Evolutionary conservation across 2,797 vertebrate genomes (phyloP).

Genomic region (Odontamblyopus rebecca): DNA sequence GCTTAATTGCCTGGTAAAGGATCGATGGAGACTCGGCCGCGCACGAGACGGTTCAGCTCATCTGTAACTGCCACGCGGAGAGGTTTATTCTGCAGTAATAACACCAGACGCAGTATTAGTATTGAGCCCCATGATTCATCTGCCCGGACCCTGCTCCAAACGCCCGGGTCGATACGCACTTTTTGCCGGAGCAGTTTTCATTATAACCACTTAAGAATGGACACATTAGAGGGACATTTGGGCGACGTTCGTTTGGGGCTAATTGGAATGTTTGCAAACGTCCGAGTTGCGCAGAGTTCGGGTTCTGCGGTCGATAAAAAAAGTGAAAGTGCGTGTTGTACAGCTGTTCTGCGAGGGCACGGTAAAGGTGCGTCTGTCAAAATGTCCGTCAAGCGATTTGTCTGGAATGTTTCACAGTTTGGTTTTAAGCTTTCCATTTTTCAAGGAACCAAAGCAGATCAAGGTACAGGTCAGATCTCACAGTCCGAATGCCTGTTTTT

Average conservation of each 20-base stretch:
- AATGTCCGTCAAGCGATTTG: too few species aligned
- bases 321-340: background rate
- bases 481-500: too few species aligned
- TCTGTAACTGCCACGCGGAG: conserved; percentile 57
- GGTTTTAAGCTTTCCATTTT: too few species aligned
- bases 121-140: conserved; percentile 54
- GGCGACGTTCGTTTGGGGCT: background rate
- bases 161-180: conserved; percentile 39
- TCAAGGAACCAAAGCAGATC: too few species aligned
- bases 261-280: background rate
- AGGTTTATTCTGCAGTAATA: conserved; percentile 58
- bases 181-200: conserved; percentile 31
- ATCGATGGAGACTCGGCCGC: conserved; percentile 52
- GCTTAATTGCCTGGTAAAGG: conserved; percentile 22
- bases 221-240: conserved; percentile 20
- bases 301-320: background rate
- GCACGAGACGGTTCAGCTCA: conserved; percentile 47
- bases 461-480: too few species aligned
- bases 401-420: too few species aligned
- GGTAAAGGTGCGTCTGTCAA: too few species aligned
- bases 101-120: conserved; percentile 42
- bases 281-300: background rate
- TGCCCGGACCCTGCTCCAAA: conserved; percentile 48
- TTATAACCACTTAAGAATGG: conserved; percentile 35
- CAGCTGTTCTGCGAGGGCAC: too few species aligned